Evolutionary conservation across 2,888 invertebrate species (phyloP).

Genomic region (Micoletzkya japonica): DNA sequence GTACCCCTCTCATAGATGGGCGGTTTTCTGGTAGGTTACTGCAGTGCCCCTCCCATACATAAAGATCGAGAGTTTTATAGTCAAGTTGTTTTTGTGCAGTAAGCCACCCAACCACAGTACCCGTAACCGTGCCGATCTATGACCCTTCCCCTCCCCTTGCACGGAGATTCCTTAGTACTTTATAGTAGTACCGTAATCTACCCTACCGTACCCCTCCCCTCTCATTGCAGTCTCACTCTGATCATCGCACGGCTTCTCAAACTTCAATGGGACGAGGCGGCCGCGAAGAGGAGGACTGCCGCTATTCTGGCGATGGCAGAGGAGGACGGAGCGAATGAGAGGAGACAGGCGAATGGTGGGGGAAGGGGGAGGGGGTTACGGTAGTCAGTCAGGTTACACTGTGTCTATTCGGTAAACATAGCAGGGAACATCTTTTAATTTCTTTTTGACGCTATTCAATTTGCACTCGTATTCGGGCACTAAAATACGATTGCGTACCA

Average conservation of each 20-base stretch:
- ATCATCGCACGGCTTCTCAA: constrained; percentile 43
- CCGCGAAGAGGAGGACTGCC: constrained; percentile 37
- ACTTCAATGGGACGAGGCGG: constrained; percentile 43
- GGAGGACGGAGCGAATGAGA: constrained; percentile 33
- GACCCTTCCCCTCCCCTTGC: not conserved
- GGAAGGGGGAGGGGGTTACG: not conserved
- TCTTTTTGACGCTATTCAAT: too few relatives aligned
- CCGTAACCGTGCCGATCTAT: too few relatives aligned
- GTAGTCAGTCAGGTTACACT: not conserved
- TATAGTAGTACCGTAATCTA: not conserved
- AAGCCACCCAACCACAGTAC: too few relatives aligned
- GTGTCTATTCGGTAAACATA: not conserved
- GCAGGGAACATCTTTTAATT: not conserved
- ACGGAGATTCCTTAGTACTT: not conserved
- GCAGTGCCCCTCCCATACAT: too few relatives aligned
- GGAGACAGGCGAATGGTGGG: constrained; percentile 41
- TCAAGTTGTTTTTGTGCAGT: too few relatives aligned
- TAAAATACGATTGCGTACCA: too few relatives aligned
- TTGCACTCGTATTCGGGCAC: too few relatives aligned
- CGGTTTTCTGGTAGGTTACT: too few relatives aligned
- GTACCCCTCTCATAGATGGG: too few relatives aligned
- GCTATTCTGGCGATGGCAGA: constrained; percentile 47
- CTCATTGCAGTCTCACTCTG: constrained; percentile 34
- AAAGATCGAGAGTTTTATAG: too few relatives aligned
- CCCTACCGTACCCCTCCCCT: not conserved